Conservation (phyloP, 1,140 invertebrate genomes). For the Patella vulgata region DNA sequence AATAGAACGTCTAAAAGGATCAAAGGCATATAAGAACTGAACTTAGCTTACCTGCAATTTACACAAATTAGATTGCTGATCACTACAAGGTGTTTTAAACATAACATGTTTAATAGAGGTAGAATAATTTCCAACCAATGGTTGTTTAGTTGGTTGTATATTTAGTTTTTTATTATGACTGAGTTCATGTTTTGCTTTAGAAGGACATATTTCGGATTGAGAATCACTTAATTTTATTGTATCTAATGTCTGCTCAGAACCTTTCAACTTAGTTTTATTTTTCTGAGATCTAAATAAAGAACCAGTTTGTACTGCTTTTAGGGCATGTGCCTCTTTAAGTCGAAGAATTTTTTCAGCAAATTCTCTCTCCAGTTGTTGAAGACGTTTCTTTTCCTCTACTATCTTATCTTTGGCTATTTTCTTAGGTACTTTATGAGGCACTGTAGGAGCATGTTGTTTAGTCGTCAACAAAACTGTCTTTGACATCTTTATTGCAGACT, state of each 20-base stretch:
- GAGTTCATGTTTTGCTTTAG: slow-evolving; percentile 35
- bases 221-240: not conserved
- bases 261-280: not conserved
- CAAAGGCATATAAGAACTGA: too few relatives aligned
- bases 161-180: slow-evolving; percentile 45
- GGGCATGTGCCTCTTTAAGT: slow-evolving; percentile 35
- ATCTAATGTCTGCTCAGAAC: too few relatives aligned
- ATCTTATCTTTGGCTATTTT: slow-evolving; percentile 15
- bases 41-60: slow-evolving; percentile 45
- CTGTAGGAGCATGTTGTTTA: slow-evolving; percentile 10
- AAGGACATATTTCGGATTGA: slow-evolving; percentile 10
- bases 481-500: slow-evolving; percentile 13
- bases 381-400: slow-evolving; percentile 34
- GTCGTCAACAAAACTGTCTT: slow-evolving; percentile 2
- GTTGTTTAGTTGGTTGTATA: too few relatives aligned
- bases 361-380: slow-evolving; percentile 38
- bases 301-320: slow-evolving; percentile 10
- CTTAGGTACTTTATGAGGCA: slow-evolving; percentile 5
- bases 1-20: too few relatives aligned
- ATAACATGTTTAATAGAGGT: slow-evolving; percentile 2
- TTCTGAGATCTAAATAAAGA: slow-evolving; percentile 1
- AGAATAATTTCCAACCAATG: too few relatives aligned
- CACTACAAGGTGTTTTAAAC: slow-evolving; percentile 37
- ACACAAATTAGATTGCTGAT: slow-evolving; percentile 30
- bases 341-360: slow-evolving; percentile 39